phyloP scores from a whole-genome alignment of 2,113 vertebrate genomes.

The Oncorhynchus mykiss region DNA sequence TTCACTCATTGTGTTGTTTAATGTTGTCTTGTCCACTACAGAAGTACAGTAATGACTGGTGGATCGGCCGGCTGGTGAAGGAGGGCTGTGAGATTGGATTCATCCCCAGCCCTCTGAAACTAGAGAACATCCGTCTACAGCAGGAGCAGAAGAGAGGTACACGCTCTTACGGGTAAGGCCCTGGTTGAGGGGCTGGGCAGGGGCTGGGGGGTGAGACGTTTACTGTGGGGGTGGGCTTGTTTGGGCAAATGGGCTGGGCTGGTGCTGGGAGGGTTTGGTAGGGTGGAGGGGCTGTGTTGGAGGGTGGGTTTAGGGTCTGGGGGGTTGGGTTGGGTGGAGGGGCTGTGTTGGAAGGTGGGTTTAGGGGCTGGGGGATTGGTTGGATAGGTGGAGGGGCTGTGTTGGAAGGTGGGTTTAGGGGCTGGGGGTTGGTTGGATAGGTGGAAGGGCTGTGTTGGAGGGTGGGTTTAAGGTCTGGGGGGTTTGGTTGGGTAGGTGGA shows the following conservation, averaged over 20 bases:
- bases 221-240: not conserved
- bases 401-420: not conserved
- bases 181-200: not conserved
- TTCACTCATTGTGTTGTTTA: not conserved
- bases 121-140: conserved; percentile 93
- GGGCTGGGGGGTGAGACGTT: not conserved
- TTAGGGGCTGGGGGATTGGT: not conserved
- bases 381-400: conserved; percentile 4
- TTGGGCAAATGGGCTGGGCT: not conserved
- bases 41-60: conserved; percentile 99
- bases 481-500: conserved; percentile 9
- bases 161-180: conserved; percentile 88
- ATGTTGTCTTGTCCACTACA: conserved; percentile 45
- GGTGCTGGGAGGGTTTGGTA: conserved; percentile 12
- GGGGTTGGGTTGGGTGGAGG: not conserved
- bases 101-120: conserved; percentile 91
- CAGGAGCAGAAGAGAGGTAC: conserved; percentile 91
- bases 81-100: conserved; percentile 97
- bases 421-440: not conserved
- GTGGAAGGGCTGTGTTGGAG: too few species aligned
- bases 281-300: too few species aligned
- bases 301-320: too few species aligned
- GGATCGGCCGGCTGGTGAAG: conserved; percentile 96
- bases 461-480: too few species aligned
- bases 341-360: too few species aligned